These are phyloP conservation scores for Aphelinus atriplicis DNA, from an alignment of 1,140 invertebrate genomes.

Conservation along the genomic window DNA sequence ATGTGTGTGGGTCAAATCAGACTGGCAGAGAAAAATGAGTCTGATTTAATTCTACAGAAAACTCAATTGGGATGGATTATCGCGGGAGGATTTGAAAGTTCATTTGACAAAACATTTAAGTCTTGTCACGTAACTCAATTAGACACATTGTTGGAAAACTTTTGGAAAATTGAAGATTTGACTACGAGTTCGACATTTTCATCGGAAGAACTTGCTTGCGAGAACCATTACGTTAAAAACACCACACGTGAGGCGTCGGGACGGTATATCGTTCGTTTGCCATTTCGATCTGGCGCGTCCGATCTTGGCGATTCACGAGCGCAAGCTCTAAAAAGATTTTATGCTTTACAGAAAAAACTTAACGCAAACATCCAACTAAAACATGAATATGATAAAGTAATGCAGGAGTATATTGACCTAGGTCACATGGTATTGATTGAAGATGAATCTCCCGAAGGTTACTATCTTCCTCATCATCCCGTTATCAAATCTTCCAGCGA, in stretches of 20 bases:
- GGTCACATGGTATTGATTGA: not conserved
- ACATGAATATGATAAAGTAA: not conserved
- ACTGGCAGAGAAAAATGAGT: not conserved
- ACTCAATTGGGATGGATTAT: not conserved
- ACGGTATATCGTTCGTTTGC: not conserved
- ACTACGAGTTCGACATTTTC: not conserved
- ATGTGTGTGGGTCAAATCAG: constrained; percentile 29
- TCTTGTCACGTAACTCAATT: no score
- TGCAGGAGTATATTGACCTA: not conserved
- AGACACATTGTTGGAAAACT: not conserved
- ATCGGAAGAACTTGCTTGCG: not conserved
- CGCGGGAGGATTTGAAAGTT: not conserved
- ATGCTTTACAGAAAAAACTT: not conserved
- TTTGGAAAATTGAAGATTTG: constrained; percentile 2
- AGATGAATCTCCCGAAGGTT: not conserved
- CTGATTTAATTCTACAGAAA: not conserved
- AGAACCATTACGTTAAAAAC: not conserved
- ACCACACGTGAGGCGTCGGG: not conserved
- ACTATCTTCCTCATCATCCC: constrained; percentile 41
- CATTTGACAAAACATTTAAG: no score
- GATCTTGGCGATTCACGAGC: not conserved
- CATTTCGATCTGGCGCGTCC: not conserved
- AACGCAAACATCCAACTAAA: not conserved
- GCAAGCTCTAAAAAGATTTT: not conserved
- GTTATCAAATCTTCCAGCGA: constrained; percentile 31